A percentile compares a stretch with the other conserved stretches of the same genome.
Conservation (phyloP, 1,140 invertebrate species). For the Atta cephalotes region DNA sequence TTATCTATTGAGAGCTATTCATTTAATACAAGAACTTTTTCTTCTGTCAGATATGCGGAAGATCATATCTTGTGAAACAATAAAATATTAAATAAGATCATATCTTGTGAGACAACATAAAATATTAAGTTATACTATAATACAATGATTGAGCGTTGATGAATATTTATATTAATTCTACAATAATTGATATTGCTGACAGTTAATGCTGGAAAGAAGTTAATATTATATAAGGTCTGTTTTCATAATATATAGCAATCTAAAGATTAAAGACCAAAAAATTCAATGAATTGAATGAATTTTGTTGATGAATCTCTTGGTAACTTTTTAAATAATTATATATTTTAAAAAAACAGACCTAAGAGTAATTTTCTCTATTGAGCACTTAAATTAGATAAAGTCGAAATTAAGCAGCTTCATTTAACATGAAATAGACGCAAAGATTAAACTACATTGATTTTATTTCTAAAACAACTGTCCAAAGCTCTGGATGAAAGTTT, state of each 20-base stretch:
- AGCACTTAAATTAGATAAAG: not conserved
- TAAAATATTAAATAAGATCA: not conserved
- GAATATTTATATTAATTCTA: not conserved
- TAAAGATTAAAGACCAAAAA: no score
- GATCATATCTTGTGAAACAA: not conserved
- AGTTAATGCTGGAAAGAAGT: not conserved
- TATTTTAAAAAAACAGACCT: not conserved
- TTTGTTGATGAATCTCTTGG: no score
- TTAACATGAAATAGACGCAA: not conserved
- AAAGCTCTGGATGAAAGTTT: not conserved
- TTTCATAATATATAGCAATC: no score
- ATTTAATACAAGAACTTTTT: not conserved
- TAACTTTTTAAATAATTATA: no score
- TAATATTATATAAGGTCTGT: no score
- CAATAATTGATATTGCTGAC: not conserved
- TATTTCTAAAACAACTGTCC: slow-evolving; percentile 21
- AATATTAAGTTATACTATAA: not conserved
- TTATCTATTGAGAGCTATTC: not conserved
- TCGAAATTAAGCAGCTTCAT: not conserved
- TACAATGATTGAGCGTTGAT: not conserved
- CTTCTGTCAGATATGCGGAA: not conserved
- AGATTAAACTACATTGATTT: not conserved
- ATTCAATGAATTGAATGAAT: no score
- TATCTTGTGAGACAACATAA: not conserved
- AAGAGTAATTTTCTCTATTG: not conserved